Evolutionary conservation across 2,797 vertebrate species (phyloP).

Genomic region (Hyperoplus immaculatus): DNA sequence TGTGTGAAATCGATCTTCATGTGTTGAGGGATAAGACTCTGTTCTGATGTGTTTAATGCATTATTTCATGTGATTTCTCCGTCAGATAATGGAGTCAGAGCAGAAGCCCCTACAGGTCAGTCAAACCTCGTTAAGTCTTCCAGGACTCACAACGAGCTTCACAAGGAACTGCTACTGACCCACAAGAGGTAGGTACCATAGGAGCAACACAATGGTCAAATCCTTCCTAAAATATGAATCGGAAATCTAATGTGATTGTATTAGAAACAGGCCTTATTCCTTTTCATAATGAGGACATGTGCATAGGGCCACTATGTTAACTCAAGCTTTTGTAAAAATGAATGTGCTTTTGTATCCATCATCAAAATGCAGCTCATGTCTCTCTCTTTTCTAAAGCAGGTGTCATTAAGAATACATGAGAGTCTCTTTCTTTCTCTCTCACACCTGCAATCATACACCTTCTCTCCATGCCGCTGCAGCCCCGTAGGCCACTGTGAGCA

Average conservation of each 20-base stretch:
- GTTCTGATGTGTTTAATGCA: neutral
- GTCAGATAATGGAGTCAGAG: conserved; percentile 68
- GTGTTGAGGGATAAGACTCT: neutral
- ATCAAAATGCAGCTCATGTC: conserved; percentile 14
- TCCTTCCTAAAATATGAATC: neutral
- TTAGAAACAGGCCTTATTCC: neutral
- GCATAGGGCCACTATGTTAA: neutral
- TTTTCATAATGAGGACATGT: neutral
- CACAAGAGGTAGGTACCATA: conserved; percentile 79
- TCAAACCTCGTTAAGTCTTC: conserved; percentile 66
- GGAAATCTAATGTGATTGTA: neutral
- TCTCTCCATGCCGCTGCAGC: conserved; percentile 49
- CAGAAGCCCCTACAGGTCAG: conserved; percentile 50
- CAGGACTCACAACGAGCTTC: conserved; percentile 84
- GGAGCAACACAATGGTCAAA: neutral
- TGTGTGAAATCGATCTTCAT: neutral
- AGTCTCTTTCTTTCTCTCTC: conserved; percentile 58
- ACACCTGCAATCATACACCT: conserved; percentile 79
- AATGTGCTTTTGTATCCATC: conserved; percentile 24
- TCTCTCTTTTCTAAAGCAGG: conserved; percentile 35
- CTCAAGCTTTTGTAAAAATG: neutral
- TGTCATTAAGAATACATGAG: conserved; percentile 79
- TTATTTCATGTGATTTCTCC: conserved; percentile 20
- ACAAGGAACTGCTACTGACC: conserved; percentile 83
- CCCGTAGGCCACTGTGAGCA: conserved; percentile 26